phyloP scores from a whole-genome alignment of 1,140 invertebrate genomes.

The Eumaeus atala region DNA sequence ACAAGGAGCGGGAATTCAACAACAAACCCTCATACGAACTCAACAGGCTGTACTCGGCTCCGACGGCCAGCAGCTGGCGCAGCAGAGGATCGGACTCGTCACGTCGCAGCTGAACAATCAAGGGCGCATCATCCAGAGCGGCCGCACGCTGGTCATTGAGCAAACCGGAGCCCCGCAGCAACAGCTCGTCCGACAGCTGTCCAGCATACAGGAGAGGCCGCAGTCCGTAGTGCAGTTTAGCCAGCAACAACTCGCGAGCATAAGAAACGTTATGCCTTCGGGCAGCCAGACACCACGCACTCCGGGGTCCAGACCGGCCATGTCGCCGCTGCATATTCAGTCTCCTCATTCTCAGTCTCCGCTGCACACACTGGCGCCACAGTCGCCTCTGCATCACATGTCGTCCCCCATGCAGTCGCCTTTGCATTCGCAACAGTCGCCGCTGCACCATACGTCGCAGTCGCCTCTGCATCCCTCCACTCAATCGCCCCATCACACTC shows the following conservation, averaged over 20 bases:
- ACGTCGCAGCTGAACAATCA: constrained; percentile 54
- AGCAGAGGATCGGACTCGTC: constrained; percentile 58
- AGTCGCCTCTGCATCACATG: constrained; percentile 72
- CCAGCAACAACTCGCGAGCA: constrained; percentile 61
- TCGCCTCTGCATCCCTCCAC: constrained; percentile 71
- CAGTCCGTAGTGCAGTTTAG: constrained; percentile 51
- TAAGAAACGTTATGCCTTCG: constrained; percentile 55
- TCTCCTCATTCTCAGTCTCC: constrained; percentile 74
- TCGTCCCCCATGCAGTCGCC: constrained; percentile 75
- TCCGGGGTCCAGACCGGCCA: constrained; percentile 41
- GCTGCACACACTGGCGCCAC: constrained; percentile 63
- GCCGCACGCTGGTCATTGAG: constrained; percentile 58
- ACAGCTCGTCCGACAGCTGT: constrained; percentile 52
- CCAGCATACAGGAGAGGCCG: constrained; percentile 42
- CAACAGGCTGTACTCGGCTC: constrained; percentile 53
- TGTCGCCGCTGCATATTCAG: constrained; percentile 63
- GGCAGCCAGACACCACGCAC: constrained; percentile 56
- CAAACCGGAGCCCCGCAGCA: constrained; percentile 49
- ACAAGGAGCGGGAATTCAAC: constrained; percentile 46
- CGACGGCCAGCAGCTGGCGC: constrained; percentile 51
- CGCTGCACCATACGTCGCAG: constrained; percentile 71
- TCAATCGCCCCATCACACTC: constrained; percentile 66
- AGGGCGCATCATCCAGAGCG: constrained; percentile 48
- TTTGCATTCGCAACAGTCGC: constrained; percentile 73
- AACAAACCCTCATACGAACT: constrained; percentile 55